phyloP scores from a whole-genome alignment of 2,113 vertebrate genomes.

The Nerophis lumbriciformis region DNA sequence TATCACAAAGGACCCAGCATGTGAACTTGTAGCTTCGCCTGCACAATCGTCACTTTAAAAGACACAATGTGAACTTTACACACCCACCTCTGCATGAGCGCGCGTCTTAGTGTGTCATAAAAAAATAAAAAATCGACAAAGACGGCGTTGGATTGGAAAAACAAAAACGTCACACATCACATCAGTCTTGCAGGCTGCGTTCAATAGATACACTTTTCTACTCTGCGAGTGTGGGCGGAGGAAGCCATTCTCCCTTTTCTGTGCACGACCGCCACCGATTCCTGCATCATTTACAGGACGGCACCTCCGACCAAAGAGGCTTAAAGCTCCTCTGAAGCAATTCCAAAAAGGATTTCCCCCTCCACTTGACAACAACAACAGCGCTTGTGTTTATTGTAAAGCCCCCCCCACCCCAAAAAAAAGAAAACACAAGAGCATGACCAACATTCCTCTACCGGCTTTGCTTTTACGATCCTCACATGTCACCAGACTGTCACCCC shows the following conservation, averaged over 20 bases:
- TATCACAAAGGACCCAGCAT: conserved; percentile 1
- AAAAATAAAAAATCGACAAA: not conserved
- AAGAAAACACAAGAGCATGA: conserved; percentile 60
- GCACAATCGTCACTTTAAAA: not conserved
- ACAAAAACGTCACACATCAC: conserved; percentile 1
- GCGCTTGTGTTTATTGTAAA: conserved; percentile 57
- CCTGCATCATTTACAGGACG: conserved; percentile 58
- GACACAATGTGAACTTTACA: conserved; percentile 3
- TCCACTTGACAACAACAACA: conserved; percentile 64
- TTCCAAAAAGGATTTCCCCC: conserved; percentile 68
- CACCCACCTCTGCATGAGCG: not conserved
- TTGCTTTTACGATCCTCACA: conserved; percentile 58
- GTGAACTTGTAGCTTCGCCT: conserved; percentile 10
- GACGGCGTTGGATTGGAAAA: not conserved
- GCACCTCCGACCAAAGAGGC: conserved; percentile 68
- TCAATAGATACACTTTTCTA: conserved; percentile 39
- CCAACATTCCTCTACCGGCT: conserved; percentile 43
- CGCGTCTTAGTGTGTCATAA: not conserved
- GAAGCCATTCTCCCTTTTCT: conserved; percentile 30
- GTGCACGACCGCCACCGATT: conserved; percentile 40
- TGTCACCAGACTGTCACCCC: conserved; percentile 65
- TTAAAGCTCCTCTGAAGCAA: conserved; percentile 67
- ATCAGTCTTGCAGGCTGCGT: conserved; percentile 8
- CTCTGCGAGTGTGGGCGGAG: conserved; percentile 37
- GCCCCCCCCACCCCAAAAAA: conserved; percentile 43